A percentile compares a stretch with the other conserved stretches of the same genome.
phyloP scores from a whole-genome alignment of 2,888 invertebrate genomes.

The Panopea generosa region DNA sequence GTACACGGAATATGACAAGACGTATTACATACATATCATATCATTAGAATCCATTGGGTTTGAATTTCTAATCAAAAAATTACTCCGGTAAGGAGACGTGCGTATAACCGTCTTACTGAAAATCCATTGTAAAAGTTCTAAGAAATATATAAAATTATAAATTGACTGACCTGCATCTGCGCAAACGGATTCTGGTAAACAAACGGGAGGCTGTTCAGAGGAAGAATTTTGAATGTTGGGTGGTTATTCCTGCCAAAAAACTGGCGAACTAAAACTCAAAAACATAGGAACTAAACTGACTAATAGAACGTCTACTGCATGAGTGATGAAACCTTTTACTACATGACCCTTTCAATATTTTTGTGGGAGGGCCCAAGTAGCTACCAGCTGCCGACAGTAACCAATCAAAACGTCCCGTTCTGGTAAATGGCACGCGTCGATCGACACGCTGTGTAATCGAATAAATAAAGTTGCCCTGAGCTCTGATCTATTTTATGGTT shows the following conservation, averaged over 20 bases:
- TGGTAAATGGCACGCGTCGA: slow-evolving; percentile 62
- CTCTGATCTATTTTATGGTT: slow-evolving; percentile 11
- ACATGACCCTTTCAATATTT: slow-evolving; percentile 68
- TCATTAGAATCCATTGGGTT: no score
- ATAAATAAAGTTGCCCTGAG: slow-evolving; percentile 46
- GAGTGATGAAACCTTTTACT: slow-evolving; percentile 66
- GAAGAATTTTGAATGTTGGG: slow-evolving; percentile 64
- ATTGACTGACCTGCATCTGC: slow-evolving; percentile 63
- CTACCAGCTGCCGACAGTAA: slow-evolving; percentile 59
- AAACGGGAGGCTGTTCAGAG: slow-evolving; percentile 61
- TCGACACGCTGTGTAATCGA: slow-evolving; percentile 61
- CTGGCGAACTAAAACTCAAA: slow-evolving; percentile 56
- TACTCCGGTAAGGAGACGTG: no score
- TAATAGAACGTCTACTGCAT: slow-evolving; percentile 58
- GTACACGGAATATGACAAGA: no score
- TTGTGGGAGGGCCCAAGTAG: slow-evolving; percentile 61
- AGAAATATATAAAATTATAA: slow-evolving; percentile 9
- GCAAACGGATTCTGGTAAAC: slow-evolving; percentile 66
- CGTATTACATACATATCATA: no score
- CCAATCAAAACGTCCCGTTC: slow-evolving; percentile 67
- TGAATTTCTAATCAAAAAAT: no score
- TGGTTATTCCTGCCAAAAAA: slow-evolving; percentile 53
- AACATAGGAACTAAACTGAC: slow-evolving; percentile 58
- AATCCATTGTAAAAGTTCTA: neutral
- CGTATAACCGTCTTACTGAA: no score